Base-by-base conservation (phyloP, 1,140 invertebrate species). In the Acromyrmex heyeri region DNA sequence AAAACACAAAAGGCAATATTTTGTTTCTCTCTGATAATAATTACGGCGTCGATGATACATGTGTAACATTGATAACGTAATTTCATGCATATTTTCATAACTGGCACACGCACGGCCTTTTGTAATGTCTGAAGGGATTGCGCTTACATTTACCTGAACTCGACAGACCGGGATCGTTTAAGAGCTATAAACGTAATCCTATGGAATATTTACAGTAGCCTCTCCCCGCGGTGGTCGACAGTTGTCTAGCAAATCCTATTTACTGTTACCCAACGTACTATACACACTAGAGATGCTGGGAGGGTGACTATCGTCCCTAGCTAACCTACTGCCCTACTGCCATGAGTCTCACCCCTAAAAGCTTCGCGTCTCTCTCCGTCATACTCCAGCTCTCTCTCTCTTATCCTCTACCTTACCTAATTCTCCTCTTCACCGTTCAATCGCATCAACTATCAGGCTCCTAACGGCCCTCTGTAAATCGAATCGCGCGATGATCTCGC, bases 321-420 rank as follows among this genome's bases (percentile, higher is more conserved):
- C 92, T 95, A 95, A 95, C 95, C 95, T 93, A 95, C 93, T 95
- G 94, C 93, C 95, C 95, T 93, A 95, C 90, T 95, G 89, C 76
- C 89, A 92, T 86, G 86, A 91, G 93, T 91, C 88, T 92, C 87
- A 81, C 89, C 92, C 91, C 91, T 91, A 92, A 90, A 92, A 86
- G 82, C 88, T 30, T 86, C 82, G 61, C 38, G 59, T 83, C 62
- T 82, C 62, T 86, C 88, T 89, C 79, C 73, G 59, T 77, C 44
- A 27, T 55, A 27, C 57, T 62, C 30, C 48, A n/a, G n/a, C 78
- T 86, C 73, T 30, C 27, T 30, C 30, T 30, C 30, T 87, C 61
- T 89, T 79, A 86, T 62, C 50, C 38, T 85, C 88, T 57, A 77
- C 53, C 85, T 79, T 78, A 72, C 55, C 38, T 85, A 59, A 86